These are phyloP conservation scores for Coptodon bakossiorum DNA, from an alignment of 2,113 vertebrate species.

Conservation along the genomic window DNA sequence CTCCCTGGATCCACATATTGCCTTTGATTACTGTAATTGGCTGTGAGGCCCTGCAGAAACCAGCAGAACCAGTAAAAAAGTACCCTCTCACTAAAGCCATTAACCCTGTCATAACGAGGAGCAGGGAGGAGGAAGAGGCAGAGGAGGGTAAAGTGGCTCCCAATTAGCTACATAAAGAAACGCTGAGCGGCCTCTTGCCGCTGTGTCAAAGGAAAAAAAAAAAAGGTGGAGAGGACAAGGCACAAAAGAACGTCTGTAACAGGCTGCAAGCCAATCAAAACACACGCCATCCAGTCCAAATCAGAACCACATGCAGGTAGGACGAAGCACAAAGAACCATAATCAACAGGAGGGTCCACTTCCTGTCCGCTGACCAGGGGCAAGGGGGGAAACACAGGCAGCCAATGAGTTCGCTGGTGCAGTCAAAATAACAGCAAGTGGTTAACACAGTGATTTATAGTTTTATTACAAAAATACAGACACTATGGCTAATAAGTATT, in stretches of 20 bases:
- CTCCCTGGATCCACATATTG: slow-evolving; percentile 9
- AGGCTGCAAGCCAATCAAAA: slow-evolving; percentile 60
- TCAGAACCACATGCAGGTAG: slow-evolving; percentile 69
- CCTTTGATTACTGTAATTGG: slow-evolving; percentile 62
- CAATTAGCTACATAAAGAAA: slow-evolving; percentile 41
- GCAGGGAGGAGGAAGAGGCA: background rate
- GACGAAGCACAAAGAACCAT: slow-evolving; percentile 14
- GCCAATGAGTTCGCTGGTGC: slow-evolving; percentile 6
- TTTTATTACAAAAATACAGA: background rate
- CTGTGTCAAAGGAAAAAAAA: slow-evolving; percentile 42
- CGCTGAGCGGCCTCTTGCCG: slow-evolving; percentile 14
- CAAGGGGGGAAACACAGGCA: background rate
- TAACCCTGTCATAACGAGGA: slow-evolving; percentile 45
- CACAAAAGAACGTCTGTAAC: slow-evolving; percentile 49
- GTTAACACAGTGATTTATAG: background rate
- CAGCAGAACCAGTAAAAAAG: slow-evolving; percentile 22
- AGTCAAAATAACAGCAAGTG: background rate
- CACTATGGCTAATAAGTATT: background rate
- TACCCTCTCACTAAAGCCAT: slow-evolving; percentile 41
- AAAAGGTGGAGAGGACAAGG: slow-evolving; percentile 22
- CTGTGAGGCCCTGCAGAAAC: slow-evolving; percentile 40
- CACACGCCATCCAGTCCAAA: slow-evolving; percentile 59
- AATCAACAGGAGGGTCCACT: slow-evolving; percentile 56
- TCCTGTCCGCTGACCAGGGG: slow-evolving; percentile 57
- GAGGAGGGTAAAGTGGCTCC: slow-evolving; percentile 20